A percentile compares a stretch with the other conserved stretches of the same genome.
Evolutionary conservation across 2,113 vertebrate species (phyloP).

Genomic region (Dromas ardeola): DNA sequence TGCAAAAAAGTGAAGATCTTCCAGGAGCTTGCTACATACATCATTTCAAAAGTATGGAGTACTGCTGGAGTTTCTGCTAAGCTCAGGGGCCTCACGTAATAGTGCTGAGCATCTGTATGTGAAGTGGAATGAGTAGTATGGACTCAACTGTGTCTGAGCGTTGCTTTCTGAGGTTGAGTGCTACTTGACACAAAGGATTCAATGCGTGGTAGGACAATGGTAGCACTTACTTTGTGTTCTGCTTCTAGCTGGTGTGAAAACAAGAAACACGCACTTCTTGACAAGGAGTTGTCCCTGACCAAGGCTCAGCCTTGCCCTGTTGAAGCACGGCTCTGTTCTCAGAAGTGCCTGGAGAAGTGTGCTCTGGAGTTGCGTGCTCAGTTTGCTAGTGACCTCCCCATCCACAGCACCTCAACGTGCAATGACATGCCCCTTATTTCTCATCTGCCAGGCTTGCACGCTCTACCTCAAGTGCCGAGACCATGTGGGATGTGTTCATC

Average conservation of each 20-base stretch:
- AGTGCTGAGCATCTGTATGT: not conserved
- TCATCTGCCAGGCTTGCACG: not conserved
- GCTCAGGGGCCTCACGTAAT: not conserved
- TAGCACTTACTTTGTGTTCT: not conserved
- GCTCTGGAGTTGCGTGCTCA: not conserved
- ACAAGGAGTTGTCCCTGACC: not conserved
- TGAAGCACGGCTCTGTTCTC: not conserved
- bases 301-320: not conserved
- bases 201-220: not conserved
- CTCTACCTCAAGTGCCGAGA: not conserved
- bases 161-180: slow-evolving; percentile 6
- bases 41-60: not conserved
- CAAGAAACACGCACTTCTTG: not conserved
- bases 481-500: not conserved
- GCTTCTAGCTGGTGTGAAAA: not conserved
- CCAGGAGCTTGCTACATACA: not conserved
- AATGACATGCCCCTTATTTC: not conserved
- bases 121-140: not conserved
- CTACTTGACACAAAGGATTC: slow-evolving; percentile 10
- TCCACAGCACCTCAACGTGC: fast-evolving
- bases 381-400: not conserved
- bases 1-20: not conserved
- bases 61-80: not conserved
- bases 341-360: not conserved
- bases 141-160: not conserved